phyloP scores from a whole-genome alignment of 2,888 invertebrate genomes.

The Lottia scabra region DNA sequence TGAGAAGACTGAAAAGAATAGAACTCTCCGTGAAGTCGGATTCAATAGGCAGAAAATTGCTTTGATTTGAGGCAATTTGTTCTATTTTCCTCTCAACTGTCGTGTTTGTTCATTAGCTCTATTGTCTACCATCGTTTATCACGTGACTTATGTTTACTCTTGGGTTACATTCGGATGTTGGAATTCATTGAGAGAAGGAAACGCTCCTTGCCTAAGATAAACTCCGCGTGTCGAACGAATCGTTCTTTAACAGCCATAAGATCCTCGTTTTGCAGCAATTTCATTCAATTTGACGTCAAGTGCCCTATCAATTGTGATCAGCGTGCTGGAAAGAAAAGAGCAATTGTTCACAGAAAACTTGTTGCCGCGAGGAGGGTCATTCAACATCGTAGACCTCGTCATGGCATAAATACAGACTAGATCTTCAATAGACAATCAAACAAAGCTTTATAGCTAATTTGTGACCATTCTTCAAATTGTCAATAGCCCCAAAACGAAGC shows the following conservation, averaged over 20 bases:
- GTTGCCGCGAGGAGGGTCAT: background rate
- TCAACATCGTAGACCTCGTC: background rate
- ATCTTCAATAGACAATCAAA: background rate
- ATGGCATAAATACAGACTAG: background rate
- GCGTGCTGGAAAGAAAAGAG: background rate
- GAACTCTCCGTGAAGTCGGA: conserved; percentile 14
- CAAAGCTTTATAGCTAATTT: background rate
- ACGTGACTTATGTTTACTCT: conserved; percentile 14
- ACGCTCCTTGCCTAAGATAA: background rate
- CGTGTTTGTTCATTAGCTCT: conserved; percentile 31
- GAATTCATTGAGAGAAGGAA: background rate
- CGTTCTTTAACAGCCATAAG: background rate
- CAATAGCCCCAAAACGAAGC: background rate
- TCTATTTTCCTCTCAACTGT: conserved; percentile 14
- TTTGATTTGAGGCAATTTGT: conserved; percentile 6
- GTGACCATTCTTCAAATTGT: conserved; percentile 5
- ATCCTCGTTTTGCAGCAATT: conserved; percentile 3
- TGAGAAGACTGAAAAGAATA: conserved; percentile 13
- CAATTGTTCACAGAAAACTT: background rate
- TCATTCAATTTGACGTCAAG: conserved; percentile 1
- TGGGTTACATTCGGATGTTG: background rate
- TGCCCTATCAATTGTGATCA: background rate
- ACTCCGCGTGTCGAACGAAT: background rate
- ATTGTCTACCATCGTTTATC: conserved; percentile 24
- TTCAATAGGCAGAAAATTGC: conserved; percentile 1